Percentiles rank a stretch among this genome's conserved stretches.
phyloP scores from a whole-genome alignment of 2,888 invertebrate species.

The Brachylomia viminalis region DNA sequence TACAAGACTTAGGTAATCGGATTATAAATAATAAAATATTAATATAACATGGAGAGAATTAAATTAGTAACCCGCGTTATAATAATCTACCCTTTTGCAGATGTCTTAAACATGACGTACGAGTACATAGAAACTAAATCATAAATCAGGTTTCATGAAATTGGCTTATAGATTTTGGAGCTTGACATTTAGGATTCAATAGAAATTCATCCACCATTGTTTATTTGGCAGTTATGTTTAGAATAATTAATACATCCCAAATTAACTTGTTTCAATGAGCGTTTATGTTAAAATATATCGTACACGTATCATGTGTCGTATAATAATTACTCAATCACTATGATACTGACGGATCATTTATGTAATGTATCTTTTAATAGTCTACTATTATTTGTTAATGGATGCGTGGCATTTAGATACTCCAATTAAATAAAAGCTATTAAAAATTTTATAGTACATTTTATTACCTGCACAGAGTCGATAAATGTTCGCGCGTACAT shows the following conservation, averaged over 20 bases:
- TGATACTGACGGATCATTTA: conserved; percentile 20
- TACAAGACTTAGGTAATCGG: not conserved
- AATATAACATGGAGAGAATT: not conserved
- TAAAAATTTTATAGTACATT: conserved; percentile 27
- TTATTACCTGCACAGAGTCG: conserved; percentile 40
- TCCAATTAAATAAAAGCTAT: conserved; percentile 39
- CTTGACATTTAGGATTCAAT: not conserved
- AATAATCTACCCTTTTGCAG: not conserved
- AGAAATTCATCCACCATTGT: conserved; percentile 2
- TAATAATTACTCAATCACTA: conserved; percentile 24
- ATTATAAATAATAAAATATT: not conserved
- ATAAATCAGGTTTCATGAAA: not conserved
- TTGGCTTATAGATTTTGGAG: not conserved
- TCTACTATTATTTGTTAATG: conserved; percentile 34
- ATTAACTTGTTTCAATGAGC: not conserved
- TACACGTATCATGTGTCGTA: not conserved
- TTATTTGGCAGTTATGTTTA: conserved; percentile 1
- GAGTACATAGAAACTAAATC: not conserved
- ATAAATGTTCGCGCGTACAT: conserved; percentile 51
- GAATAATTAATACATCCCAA: not conserved
- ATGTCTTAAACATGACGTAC: not conserved
- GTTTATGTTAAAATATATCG: not conserved
- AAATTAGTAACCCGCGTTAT: not conserved
- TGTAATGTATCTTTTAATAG: conserved; percentile 41
- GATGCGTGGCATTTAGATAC: conserved; percentile 24